These are phyloP conservation scores for Triops cancriformis DNA, from an alignment of 1,140 invertebrate species.

Conservation along the genomic window DNA sequence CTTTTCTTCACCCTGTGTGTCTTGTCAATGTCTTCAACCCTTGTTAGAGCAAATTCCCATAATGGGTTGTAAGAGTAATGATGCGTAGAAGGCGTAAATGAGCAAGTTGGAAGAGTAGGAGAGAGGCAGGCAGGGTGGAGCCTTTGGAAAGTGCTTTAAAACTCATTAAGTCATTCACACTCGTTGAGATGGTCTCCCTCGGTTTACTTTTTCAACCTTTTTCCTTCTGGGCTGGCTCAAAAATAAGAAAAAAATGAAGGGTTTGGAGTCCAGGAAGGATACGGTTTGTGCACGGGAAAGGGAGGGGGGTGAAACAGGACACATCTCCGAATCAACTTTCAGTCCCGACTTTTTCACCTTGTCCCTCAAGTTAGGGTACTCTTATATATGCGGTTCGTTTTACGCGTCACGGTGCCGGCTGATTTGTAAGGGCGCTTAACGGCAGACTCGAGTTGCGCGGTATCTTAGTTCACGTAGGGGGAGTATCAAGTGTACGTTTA, in stretches of 20 bases:
- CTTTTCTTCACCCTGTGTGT: too few relatives aligned
- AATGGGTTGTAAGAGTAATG: not conserved
- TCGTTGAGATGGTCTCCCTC: not conserved
- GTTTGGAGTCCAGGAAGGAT: not conserved
- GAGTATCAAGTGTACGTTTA: too few relatives aligned
- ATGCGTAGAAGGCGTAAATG: not conserved
- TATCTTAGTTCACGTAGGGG: too few relatives aligned
- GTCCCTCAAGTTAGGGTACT: too few relatives aligned
- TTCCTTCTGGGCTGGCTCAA: too few relatives aligned
- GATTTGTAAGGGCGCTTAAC: too few relatives aligned
- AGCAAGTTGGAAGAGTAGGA: not conserved
- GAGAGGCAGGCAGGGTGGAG: not conserved
- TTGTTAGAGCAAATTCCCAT: too few relatives aligned
- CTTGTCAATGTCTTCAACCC: too few relatives aligned
- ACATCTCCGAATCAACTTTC: not conserved
- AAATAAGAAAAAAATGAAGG: not conserved
- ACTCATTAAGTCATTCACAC: constrained; percentile 10
- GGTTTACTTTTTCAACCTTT: too few relatives aligned
- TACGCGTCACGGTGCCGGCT: too few relatives aligned
- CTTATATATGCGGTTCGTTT: too few relatives aligned
- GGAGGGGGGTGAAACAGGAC: not conserved
- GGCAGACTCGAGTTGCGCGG: too few relatives aligned
- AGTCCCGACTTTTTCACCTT: constrained; percentile 7
- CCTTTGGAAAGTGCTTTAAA: constrained; percentile 2
- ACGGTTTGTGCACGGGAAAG: not conserved